Conservation (phyloP, 2,888 invertebrate species). For the Epinotia bilunana region DNA sequence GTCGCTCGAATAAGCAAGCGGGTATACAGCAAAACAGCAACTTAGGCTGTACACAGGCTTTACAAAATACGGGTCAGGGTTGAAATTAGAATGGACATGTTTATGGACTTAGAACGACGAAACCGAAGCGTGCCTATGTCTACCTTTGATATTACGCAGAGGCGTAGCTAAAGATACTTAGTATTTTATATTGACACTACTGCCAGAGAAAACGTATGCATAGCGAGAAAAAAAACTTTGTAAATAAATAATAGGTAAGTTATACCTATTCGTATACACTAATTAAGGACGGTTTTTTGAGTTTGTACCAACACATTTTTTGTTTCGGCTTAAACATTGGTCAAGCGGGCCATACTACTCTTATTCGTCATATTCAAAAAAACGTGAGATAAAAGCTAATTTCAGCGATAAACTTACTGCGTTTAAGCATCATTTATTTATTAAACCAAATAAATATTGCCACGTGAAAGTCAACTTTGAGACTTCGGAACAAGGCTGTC, state of each 20-base stretch:
- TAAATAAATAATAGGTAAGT: too few species aligned
- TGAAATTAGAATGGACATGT: conserved; percentile 29
- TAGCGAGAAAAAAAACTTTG: too few species aligned
- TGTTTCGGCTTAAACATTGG: too few species aligned
- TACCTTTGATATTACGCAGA: background rate
- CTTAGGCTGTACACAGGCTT: conserved; percentile 11
- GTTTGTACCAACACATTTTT: too few species aligned
- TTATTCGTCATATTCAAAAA: background rate
- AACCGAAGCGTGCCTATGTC: background rate
- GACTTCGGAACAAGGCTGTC: conserved; percentile 20
- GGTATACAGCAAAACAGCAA: conserved; percentile 9
- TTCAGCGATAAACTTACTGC: conserved; percentile 13
- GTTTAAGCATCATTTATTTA: conserved; percentile 32
- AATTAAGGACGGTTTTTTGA: too few species aligned
- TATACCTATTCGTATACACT: too few species aligned
- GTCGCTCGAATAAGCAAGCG: conserved; percentile 10
- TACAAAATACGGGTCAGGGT: conserved; percentile 25
- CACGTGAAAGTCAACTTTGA: conserved; percentile 4
- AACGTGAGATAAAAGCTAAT: conserved; percentile 8
- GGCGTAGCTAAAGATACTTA: too few species aligned
- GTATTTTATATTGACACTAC: too few species aligned
- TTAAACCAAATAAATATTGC: conserved; percentile 5
- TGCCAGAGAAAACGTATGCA: too few species aligned
- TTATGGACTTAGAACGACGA: conserved; percentile 7
- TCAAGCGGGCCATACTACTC: too few species aligned